These are phyloP conservation scores for Petrosia ficiformis DNA, from an alignment of 37 sponge, comb jelly and placozoan genomes.

Conservation along the genomic window DNA sequence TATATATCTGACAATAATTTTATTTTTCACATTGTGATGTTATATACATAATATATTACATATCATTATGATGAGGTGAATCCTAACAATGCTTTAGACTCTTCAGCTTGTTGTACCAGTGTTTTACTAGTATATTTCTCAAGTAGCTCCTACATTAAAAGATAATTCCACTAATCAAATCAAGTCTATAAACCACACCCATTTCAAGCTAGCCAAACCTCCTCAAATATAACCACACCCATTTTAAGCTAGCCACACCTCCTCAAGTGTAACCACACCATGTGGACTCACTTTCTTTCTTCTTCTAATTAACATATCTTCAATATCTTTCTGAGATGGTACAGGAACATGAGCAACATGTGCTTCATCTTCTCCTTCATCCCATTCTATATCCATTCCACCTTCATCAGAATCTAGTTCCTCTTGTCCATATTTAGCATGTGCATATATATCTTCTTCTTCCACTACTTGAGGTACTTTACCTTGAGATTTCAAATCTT, in stretches of 20 bases:
- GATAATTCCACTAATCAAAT: neutral
- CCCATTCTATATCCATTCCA: constrained; percentile 8
- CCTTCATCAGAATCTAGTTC: constrained; percentile 24
- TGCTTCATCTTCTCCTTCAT: constrained; percentile 41
- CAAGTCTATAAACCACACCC: no score
- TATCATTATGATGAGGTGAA: no score
- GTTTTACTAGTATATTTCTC: constrained; percentile 91
- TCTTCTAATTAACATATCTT: constrained; percentile 80
- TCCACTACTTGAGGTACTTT: constrained; percentile 18
- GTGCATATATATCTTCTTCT: constrained; percentile 77
- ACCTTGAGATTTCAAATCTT: constrained; percentile 54
- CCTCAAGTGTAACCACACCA: neutral
- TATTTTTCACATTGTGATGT: no score
- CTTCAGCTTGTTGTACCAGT: constrained; percentile 71
- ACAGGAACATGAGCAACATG: constrained; percentile 44
- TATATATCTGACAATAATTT: no score
- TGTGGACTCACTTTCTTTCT: constrained; percentile 66
- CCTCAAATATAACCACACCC: no score
- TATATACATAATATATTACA: no score
- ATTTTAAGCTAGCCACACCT: no score
- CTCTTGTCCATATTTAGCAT: constrained; percentile 24
- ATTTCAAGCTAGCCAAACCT: no score
- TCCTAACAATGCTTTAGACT: constrained; percentile 92
- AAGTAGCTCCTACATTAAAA: constrained; percentile 73
- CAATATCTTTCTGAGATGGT: constrained; percentile 91